Evolutionary conservation across 2,888 invertebrate genomes (phyloP), one percentile per base, ranked within the genome.

Genomic region (Drosophila fulvimacula): DNA sequence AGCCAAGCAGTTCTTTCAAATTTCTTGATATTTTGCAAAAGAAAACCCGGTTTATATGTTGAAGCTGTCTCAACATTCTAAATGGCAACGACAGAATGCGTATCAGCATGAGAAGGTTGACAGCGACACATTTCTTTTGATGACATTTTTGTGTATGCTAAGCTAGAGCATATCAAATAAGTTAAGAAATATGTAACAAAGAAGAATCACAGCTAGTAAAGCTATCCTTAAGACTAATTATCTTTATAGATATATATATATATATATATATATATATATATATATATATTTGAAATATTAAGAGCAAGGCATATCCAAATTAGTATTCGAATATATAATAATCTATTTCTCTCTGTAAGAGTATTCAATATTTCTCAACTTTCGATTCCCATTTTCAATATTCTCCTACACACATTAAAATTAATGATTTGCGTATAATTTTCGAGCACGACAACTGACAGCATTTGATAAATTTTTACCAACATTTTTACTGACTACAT

Each of bases 351-450:
- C 9, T 30, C 4, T 5, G 10, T 42, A 30, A 64, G 61, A 3
- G 49, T 17, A 61, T 51, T 42, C 2, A 3, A 21, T 27, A 7
- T 21, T 36, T n/a, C 1, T 1, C 34, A 49, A 1, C 7, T 10
- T 5, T n/a, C 7, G n/a, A 3, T 0, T 10, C 10, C 3, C 2
- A 13, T 5, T 5, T 32, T 27, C 17, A 9, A 58, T 21, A 53
- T 68, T 73, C 68, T 41, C 42, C 21, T 10, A 2, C 44, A 34
- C 52, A 63, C 67, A 76, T 79, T 69, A 69, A 83, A 72, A 82
- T 82, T 79, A 81, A 82, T 82, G 82, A 76, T 69, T 79, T 75
- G 62, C 44, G 66, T 56, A 41, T 73, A 36, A 44, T 24, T 32
- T 39, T 67, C 57, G 19, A 39, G 36, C 46, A 13, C 44, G 48